A percentile compares a stretch with the other conserved stretches of the same genome.
Conservation (phyloP, 1,140 invertebrate genomes). For the Apocrypta bakeri region DNA sequence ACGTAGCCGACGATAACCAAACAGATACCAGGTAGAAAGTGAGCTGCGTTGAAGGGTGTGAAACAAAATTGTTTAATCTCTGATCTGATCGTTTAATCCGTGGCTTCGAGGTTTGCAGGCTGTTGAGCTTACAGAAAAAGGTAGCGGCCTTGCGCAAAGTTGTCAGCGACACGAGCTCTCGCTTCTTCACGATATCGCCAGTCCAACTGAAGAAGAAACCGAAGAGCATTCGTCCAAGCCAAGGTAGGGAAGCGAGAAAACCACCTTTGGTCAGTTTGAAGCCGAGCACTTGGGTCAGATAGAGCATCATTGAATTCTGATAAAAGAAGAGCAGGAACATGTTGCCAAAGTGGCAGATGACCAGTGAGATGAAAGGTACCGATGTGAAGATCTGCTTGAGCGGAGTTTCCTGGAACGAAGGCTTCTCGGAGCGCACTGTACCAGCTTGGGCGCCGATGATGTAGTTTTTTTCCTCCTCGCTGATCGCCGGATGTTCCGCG, state of each 20-base stretch:
- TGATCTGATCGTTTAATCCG: no score
- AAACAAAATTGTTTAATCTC: no score
- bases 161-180: constrained; percentile 75
- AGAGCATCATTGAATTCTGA: constrained; percentile 88
- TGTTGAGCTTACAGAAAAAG: constrained; percentile 80
- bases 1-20: constrained; percentile 79
- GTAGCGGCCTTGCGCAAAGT: constrained; percentile 81
- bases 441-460: constrained; percentile 75
- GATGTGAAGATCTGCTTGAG: constrained; percentile 76
- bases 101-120: no score
- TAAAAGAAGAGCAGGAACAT: constrained; percentile 85
- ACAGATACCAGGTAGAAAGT: constrained; percentile 81
- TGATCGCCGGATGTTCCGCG: constrained; percentile 82
- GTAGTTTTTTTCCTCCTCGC: constrained; percentile 82
- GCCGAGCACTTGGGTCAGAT: constrained; percentile 78
- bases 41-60: no score
- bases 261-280: constrained; percentile 85
- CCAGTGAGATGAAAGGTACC: constrained; percentile 80
- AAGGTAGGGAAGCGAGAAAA: constrained; percentile 78
- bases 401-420: constrained; percentile 57
- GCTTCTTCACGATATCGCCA: constrained; percentile 77
- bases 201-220: constrained; percentile 80
- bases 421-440: constrained; percentile 53
- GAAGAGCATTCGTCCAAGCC: constrained; percentile 78
- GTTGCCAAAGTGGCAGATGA: constrained; percentile 81